A percentile compares a stretch with the other conserved stretches of the same genome.
phyloP scores from a whole-genome alignment of 2,797 vertebrate species.

The Pangasius larnaudii region DNA sequence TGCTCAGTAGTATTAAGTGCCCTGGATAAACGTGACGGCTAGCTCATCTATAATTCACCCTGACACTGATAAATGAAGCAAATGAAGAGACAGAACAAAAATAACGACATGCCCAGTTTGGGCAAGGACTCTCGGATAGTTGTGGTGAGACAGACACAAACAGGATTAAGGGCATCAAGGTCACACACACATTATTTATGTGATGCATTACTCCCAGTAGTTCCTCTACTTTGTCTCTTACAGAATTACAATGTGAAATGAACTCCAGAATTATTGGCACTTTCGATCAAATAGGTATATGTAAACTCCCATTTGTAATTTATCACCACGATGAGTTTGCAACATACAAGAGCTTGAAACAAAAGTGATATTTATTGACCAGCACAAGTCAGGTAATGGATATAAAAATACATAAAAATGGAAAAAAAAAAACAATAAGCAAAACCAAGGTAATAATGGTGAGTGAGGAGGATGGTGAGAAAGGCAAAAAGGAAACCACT shows the following conservation, averaged over 20 bases:
- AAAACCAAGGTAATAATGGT: background rate
- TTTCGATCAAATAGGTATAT: background rate
- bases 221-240: background rate
- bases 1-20: conserved; percentile 64
- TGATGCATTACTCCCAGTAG: background rate
- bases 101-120: conserved; percentile 50
- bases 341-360: background rate
- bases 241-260: background rate
- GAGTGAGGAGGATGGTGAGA: background rate
- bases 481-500: background rate
- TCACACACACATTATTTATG: background rate
- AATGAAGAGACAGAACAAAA: conserved; percentile 69
- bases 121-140: background rate
- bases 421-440: background rate
- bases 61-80: conserved; percentile 72
- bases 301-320: background rate
- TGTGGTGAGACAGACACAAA: conserved; percentile 15
- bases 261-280: background rate
- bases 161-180: conserved; percentile 5
- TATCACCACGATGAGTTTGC: background rate
- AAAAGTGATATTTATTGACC: background rate
- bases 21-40: conserved; percentile 64
- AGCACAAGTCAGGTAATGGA: background rate
- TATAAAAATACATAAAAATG: background rate
- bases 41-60: conserved; percentile 77